Percentiles rank a stretch among this genome's conserved stretches.
phyloP scores from a whole-genome alignment of 2,113 vertebrate species.

The Tamias sibiricus region DNA sequence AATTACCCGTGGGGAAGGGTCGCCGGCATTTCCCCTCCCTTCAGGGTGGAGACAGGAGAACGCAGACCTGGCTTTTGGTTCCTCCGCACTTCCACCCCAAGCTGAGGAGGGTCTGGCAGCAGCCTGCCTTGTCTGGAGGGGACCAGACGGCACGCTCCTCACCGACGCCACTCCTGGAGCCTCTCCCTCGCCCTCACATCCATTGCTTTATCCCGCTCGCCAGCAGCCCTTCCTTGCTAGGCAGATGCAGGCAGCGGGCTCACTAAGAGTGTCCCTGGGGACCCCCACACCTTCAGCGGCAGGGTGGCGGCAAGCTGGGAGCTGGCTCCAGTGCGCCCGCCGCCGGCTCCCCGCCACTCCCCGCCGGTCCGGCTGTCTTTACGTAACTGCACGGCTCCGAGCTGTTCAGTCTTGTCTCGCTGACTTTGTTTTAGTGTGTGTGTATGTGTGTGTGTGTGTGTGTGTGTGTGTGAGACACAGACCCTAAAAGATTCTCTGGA shows the following conservation, averaged over 20 bases:
- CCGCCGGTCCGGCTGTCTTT: conserved; percentile 67
- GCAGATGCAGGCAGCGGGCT: background rate
- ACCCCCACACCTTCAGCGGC: background rate
- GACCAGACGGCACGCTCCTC: background rate
- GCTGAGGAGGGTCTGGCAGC: background rate
- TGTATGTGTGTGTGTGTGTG: conserved; percentile 54
- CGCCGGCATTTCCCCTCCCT: too few species aligned
- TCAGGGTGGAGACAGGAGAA: background rate
- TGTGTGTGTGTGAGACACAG: conserved; percentile 29
- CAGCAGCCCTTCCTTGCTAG: background rate
- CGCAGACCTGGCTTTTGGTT: background rate
- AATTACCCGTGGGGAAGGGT: background rate
- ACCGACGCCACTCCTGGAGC: background rate
- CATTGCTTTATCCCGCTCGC: too few species aligned
- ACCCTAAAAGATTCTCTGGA: background rate
- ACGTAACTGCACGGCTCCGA: conserved; percentile 75
- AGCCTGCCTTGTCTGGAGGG: background rate
- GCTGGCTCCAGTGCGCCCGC: conserved; percentile 32
- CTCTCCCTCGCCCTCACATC: background rate
- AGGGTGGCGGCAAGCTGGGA: background rate
- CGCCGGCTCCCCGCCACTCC: conserved; percentile 59
- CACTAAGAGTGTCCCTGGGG: background rate
- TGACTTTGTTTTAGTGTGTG: conserved; percentile 72
- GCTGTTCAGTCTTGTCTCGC: conserved; percentile 79
- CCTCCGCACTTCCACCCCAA: background rate